These are phyloP conservation scores for Archivesica marissinica DNA, from an alignment of 1,140 invertebrate genomes.

Conservation along the genomic window DNA sequence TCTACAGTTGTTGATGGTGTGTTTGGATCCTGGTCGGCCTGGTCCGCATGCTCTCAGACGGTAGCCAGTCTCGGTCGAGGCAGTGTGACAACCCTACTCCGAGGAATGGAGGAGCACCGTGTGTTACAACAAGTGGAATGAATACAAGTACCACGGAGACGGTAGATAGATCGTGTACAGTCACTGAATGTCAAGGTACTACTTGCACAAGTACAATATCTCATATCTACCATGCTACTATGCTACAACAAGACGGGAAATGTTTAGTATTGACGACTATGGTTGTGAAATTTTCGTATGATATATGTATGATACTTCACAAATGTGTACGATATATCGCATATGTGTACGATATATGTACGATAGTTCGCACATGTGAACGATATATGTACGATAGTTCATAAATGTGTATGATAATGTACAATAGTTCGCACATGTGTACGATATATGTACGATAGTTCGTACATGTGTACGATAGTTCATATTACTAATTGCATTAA, in stretches of 20 bases:
- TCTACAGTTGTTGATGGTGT: conserved; percentile 75
- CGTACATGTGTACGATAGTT: conserved; percentile 80
- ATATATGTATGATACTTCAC: background rate
- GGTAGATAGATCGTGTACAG: background rate
- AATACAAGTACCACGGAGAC: background rate
- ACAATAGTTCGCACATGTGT: background rate
- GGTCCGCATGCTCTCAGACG: conserved; percentile 85
- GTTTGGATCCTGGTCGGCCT: background rate
- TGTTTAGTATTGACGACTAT: background rate
- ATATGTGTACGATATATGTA: no score
- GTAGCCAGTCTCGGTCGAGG: conserved; percentile 88
- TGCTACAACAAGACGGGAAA: no score
- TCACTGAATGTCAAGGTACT: background rate
- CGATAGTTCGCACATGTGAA: no score
- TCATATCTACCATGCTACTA: no score
- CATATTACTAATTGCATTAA: conserved; percentile 67
- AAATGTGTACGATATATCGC: background rate
- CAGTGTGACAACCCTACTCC: conserved; percentile 41
- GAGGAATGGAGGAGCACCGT: background rate
- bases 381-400: background rate
- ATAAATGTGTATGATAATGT: background rate
- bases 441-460: background rate
- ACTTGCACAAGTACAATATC: background rate
- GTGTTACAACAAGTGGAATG: background rate
- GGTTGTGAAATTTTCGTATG: background rate